phyloP scores from a whole-genome alignment of 1,140 invertebrate genomes.

The Sitodiplosis mosellana region DNA sequence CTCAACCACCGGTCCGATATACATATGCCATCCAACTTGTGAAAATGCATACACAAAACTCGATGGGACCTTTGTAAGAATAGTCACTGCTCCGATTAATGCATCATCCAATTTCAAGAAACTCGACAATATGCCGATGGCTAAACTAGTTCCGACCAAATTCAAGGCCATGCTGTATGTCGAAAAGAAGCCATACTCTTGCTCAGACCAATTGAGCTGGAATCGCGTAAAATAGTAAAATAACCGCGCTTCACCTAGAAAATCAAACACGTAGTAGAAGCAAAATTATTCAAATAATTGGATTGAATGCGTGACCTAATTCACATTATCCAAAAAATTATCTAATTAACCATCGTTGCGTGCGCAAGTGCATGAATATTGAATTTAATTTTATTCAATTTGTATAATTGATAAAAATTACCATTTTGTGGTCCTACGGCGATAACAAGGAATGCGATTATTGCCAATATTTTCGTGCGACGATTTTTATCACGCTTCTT shows the following conservation, averaged over 20 bases:
- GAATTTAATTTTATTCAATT: background rate
- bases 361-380: too few relatives aligned
- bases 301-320: too few relatives aligned
- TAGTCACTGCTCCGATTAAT: slow-evolving; percentile 58
- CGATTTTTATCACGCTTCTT: slow-evolving; percentile 51
- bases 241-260: slow-evolving; percentile 63
- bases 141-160: slow-evolving; percentile 49
- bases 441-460: slow-evolving; percentile 64
- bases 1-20: slow-evolving; percentile 49
- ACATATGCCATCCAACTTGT: slow-evolving; percentile 48
- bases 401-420: slow-evolving; percentile 24
- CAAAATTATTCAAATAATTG: too few relatives aligned
- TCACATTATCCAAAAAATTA: too few relatives aligned
- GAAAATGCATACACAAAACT: slow-evolving; percentile 66
- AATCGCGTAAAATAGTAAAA: slow-evolving; percentile 61
- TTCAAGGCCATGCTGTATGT: slow-evolving; percentile 63
- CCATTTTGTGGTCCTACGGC: slow-evolving; percentile 65
- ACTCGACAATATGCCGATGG: slow-evolving; percentile 61
- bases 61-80: slow-evolving; percentile 57
- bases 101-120: slow-evolving; percentile 61
- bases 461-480: slow-evolving; percentile 47
- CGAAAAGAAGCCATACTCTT: slow-evolving; percentile 66
- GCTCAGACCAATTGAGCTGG: slow-evolving; percentile 69
- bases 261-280: too few relatives aligned
- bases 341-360: too few relatives aligned